A percentile compares a stretch with the other conserved stretches of the same genome.
Evolutionary conservation across 2,888 invertebrate species (phyloP).

Genomic region (Rhagophthalmus giganteus): DNA sequence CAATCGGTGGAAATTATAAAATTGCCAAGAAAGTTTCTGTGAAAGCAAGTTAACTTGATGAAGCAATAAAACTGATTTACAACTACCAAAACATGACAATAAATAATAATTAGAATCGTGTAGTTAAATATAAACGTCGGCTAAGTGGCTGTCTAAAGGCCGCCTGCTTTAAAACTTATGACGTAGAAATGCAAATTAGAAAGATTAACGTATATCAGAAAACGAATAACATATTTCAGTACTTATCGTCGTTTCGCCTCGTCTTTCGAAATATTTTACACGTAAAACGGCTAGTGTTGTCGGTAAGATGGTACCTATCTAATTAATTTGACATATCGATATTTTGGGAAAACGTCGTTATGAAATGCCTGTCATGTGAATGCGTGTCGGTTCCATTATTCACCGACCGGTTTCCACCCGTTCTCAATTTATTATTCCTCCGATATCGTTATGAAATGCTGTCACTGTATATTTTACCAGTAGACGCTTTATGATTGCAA

Average conservation of each 20-base stretch:
- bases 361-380: constrained; percentile 31
- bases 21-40: constrained; percentile 21
- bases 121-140: constrained; percentile 52
- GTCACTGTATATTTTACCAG: constrained; percentile 49
- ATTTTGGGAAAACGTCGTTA: constrained; percentile 34
- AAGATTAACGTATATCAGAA: constrained; percentile 42
- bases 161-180: constrained; percentile 45
- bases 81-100: constrained; percentile 45
- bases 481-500: constrained; percentile 56
- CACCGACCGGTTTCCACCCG: constrained; percentile 36
- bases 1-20: too few relatives aligned
- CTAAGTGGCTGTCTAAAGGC: constrained; percentile 47
- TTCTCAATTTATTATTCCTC: constrained; percentile 38
- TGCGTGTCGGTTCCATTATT: constrained; percentile 37
- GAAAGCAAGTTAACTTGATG: constrained; percentile 40
- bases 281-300: constrained; percentile 26
- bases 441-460: constrained; percentile 43
- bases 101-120: constrained; percentile 54
- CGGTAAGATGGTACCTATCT: constrained; percentile 42
- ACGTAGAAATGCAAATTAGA: constrained; percentile 46
- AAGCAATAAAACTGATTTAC: constrained; percentile 49
- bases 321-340: constrained; percentile 44
- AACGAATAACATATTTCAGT: constrained; percentile 40
- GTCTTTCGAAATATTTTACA: constrained; percentile 3
- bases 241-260: constrained; percentile 13